A percentile compares a stretch with the other conserved stretches of the same genome.
Evolutionary conservation across 2,113 vertebrate species (phyloP).

Genomic region (Bufo gargarizans): DNA sequence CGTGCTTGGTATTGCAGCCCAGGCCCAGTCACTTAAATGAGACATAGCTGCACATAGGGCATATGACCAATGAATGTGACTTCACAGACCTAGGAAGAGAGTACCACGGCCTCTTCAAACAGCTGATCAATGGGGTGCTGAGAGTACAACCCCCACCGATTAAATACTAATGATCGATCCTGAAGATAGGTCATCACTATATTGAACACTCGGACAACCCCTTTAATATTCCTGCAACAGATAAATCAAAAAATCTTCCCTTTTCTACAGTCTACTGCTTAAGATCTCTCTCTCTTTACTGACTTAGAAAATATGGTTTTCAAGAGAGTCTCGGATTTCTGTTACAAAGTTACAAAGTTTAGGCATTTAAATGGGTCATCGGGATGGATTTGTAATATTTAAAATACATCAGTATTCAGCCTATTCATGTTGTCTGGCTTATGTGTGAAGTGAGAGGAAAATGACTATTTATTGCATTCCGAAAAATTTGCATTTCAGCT

Average conservation of each 20-base stretch:
- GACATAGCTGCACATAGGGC: no score
- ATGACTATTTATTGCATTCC: slow-evolving; percentile 39
- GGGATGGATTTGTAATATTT: slow-evolving; percentile 9
- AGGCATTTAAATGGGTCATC: slow-evolving; percentile 24
- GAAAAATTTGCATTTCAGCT: slow-evolving; percentile 40
- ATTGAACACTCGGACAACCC: no score
- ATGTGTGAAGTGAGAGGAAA: slow-evolving; percentile 27
- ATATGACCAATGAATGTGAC: no score
- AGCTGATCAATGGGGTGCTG: no score
- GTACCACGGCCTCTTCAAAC: no score
- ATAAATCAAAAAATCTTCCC: background rate
- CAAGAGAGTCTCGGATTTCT: background rate
- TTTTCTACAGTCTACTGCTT: background rate
- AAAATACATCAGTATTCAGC: slow-evolving; percentile 25
- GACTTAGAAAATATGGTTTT: background rate
- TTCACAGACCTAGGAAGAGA: no score
- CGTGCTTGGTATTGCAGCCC: no score
- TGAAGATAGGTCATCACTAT: no score
- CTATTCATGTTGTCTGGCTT: slow-evolving; percentile 8
- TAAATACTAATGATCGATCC: no score
- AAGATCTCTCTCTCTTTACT: background rate
- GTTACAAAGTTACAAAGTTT: slow-evolving; percentile 1
- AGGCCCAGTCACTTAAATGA: no score
- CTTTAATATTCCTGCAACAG: background rate
- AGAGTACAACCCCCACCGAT: no score